Conservation (phyloP, 2,797 vertebrate genomes). For the Lacerta viridis region DNA sequence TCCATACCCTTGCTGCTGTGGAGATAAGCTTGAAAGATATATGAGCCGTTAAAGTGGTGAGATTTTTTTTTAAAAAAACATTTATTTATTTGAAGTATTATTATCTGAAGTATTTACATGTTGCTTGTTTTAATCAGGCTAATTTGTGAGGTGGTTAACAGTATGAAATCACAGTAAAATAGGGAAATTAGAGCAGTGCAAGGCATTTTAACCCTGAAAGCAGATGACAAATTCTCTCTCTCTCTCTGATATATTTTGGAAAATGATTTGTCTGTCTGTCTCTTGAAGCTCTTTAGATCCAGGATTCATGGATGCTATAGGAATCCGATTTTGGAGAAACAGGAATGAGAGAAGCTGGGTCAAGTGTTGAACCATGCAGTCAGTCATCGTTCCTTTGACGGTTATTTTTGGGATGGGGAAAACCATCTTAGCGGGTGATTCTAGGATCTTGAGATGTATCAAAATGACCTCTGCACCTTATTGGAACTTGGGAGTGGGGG, state of each 20-base stretch:
- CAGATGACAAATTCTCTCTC: background rate
- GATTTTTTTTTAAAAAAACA: background rate
- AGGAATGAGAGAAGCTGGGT: background rate
- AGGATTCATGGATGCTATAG: background rate
- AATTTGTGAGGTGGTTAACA: background rate
- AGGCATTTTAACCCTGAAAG: background rate
- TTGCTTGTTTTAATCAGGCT: background rate
- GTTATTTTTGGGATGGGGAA: background rate
- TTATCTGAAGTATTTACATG: background rate
- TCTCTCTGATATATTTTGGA: too few relatives aligned
- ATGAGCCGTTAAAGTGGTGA: background rate
- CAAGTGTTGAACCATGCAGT: background rate
- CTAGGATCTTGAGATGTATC: background rate
- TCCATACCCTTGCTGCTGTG: background rate
- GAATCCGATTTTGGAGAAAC: background rate
- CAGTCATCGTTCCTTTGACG: background rate
- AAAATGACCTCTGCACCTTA: background rate
- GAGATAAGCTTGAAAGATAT: constrained; percentile 12
- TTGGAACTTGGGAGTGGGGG: background rate
- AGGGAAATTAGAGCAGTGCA: background rate
- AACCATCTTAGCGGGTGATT: background rate
- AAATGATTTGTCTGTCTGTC: too few relatives aligned
- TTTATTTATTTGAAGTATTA: background rate
- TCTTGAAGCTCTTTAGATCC: background rate
- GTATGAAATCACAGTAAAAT: background rate